Conservation (phyloP, 2,888 invertebrate genomes). For the Apamea monoglypha region DNA sequence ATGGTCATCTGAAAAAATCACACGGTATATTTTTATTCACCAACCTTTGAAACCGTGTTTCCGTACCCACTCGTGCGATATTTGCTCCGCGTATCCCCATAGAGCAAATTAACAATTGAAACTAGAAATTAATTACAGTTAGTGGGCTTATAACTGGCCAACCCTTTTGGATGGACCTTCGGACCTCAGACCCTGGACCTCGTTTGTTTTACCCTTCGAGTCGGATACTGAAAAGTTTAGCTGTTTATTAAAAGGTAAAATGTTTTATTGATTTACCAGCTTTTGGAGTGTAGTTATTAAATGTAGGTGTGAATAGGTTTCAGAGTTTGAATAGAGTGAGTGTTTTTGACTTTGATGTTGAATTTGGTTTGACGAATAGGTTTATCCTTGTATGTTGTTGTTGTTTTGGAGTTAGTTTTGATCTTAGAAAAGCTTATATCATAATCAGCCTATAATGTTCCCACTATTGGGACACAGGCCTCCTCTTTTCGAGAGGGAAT, state of each 20-base stretch:
- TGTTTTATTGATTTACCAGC: slow-evolving; percentile 58
- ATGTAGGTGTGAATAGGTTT: slow-evolving; percentile 9
- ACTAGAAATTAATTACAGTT: slow-evolving; percentile 86
- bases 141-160: slow-evolving; percentile 78
- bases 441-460: too few relatives aligned
- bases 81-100: slow-evolving; percentile 71
- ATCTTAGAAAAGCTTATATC: neutral
- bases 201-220: slow-evolving; percentile 65
- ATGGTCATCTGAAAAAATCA: neutral
- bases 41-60: slow-evolving; percentile 51
- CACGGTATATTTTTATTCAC: neutral
- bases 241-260: slow-evolving; percentile 51
- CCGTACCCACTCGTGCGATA: slow-evolving; percentile 47
- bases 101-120: slow-evolving; percentile 84
- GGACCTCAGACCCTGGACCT: slow-evolving; percentile 40
- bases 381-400: neutral
- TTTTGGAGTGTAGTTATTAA: slow-evolving; percentile 21
- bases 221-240: slow-evolving; percentile 57
- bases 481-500: too few relatives aligned
- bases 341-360: slow-evolving; percentile 1
- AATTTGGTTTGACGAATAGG: neutral
- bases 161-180: slow-evolving; percentile 74
- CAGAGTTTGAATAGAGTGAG: neutral
- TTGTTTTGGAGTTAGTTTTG: neutral
- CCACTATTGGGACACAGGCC: too few relatives aligned